A percentile compares a stretch with the other conserved stretches of the same genome.
Conservation (phyloP, 2,113 vertebrate species). For the Mustelus asterias region DNA sequence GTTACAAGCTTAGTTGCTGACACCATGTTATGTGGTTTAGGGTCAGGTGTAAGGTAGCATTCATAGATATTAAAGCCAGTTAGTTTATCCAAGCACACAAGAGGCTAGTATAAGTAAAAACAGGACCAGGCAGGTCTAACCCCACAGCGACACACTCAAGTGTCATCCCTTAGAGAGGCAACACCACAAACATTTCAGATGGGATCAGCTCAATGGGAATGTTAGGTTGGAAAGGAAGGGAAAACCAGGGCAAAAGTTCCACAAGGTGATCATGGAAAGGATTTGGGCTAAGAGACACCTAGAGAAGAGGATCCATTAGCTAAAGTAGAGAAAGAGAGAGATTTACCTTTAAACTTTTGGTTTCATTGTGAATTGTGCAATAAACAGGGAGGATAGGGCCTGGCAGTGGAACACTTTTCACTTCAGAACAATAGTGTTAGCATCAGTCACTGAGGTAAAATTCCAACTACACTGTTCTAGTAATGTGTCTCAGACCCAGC, state of each 20-base stretch:
- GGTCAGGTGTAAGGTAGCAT: background rate
- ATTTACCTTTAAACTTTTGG: background rate
- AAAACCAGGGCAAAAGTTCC: no score
- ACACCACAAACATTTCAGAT: background rate
- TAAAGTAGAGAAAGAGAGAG: background rate
- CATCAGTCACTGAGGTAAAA: background rate
- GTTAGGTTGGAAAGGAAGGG: no score
- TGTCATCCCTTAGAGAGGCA: background rate
- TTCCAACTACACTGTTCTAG: background rate
- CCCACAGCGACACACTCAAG: background rate
- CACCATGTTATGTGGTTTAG: background rate
- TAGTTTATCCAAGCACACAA: background rate
- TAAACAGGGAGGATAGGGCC: background rate
- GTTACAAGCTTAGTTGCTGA: background rate
- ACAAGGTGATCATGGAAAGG: background rate
- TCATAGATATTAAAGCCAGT: background rate
- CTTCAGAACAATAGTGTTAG: background rate
- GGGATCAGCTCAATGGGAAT: background rate
- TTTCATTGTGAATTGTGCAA: background rate
- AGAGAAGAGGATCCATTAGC: background rate
- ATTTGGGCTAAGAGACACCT: background rate
- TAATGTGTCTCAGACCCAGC: background rate
- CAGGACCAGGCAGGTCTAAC: background rate
- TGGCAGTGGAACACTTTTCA: background rate
- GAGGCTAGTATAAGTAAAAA: background rate